These are phyloP conservation scores for Fopius arisanus DNA, from an alignment of 1,140 invertebrate species.

Conservation along the genomic window DNA sequence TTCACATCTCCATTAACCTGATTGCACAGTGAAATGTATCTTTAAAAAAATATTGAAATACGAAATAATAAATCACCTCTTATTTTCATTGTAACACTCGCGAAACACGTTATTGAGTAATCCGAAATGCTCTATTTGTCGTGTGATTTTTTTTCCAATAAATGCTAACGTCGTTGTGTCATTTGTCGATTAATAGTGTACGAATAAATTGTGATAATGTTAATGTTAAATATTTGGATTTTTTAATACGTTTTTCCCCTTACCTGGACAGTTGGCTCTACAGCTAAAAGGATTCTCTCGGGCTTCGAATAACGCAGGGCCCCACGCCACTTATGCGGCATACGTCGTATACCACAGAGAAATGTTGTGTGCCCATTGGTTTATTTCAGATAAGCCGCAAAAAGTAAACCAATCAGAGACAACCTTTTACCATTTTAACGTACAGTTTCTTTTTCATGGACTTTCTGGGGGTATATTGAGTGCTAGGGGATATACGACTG, in stretches of 20 bases:
- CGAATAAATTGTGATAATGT: slow-evolving; percentile 26
- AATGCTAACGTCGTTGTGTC: neutral
- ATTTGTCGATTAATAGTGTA: neutral
- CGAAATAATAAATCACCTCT: neutral
- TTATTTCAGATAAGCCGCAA: slow-evolving; percentile 70
- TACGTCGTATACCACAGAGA: slow-evolving; percentile 64
- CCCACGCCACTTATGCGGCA: slow-evolving; percentile 71
- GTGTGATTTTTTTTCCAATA: neutral
- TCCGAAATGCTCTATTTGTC: neutral
- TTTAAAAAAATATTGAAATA: too few relatives aligned
- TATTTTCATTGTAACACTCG: neutral
- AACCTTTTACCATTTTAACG: slow-evolving; percentile 59
- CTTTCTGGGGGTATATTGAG: neutral
- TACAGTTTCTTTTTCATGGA: slow-evolving; percentile 62
- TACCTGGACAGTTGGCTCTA: slow-evolving; percentile 67
- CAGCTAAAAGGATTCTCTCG: slow-evolving; percentile 67
- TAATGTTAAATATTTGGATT: slow-evolving; percentile 65
- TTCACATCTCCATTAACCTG: too few relatives aligned
- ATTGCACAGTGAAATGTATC: too few relatives aligned
- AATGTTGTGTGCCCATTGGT: slow-evolving; percentile 66
- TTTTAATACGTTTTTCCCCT: slow-evolving; percentile 49
- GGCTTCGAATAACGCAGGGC: slow-evolving; percentile 69
- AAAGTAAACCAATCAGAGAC: slow-evolving; percentile 67
- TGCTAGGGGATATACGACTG: neutral
- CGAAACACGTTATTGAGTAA: slow-evolving; percentile 13